Evolutionary conservation across 64 coral and sea anemone species (phyloP).

Genomic region (Catalaphyllia jardinei): DNA sequence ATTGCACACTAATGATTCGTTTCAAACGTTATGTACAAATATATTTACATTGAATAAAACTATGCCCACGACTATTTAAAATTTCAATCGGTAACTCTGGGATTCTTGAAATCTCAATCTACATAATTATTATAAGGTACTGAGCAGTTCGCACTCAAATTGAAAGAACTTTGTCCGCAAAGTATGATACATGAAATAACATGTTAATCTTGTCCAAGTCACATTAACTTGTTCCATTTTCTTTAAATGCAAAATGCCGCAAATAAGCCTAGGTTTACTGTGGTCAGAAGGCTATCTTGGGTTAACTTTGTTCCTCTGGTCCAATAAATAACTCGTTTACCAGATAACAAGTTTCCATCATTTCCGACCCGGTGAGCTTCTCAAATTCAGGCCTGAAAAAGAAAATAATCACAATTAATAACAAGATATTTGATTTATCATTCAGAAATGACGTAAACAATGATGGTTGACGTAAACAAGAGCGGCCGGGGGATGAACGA

Average conservation of each 20-base stretch:
- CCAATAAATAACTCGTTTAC: slow-evolving; percentile 88
- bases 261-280: not conserved
- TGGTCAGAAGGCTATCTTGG: not conserved
- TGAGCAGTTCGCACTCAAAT: no score
- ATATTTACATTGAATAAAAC: not conserved
- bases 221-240: no score
- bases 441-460: no score
- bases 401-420: not conserved
- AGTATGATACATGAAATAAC: no score
- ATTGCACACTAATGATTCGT: not conserved
- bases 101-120: not conserved
- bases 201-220: no score
- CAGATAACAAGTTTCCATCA: slow-evolving; percentile 93
- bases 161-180: no score
- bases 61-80: no score
- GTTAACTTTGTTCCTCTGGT: not conserved
- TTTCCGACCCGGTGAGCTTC: slow-evolving; percentile 62
- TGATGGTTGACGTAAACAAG: no score
- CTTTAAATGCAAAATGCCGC: not conserved
- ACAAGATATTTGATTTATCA: not conserved
- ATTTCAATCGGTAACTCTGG: no score
- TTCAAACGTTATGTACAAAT: not conserved
- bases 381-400: slow-evolving; percentile 72
- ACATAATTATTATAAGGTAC: no score
- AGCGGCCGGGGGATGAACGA: no score